These are phyloP conservation scores for Candidula unifasciata DNA, from an alignment of 2,888 invertebrate genomes.

Conservation along the genomic window DNA sequence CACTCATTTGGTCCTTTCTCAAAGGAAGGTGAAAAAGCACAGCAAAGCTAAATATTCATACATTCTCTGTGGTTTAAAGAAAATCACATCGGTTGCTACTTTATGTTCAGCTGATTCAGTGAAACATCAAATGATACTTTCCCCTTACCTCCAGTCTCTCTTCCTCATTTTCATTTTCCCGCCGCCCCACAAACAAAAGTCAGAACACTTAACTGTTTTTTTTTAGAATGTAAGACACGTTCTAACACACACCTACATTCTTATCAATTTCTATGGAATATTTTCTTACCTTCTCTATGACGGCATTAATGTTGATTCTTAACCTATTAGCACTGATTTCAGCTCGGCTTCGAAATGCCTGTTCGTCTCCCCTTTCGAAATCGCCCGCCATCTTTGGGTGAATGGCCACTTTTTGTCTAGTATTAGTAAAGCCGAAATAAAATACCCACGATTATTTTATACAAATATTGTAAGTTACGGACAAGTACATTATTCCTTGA, in stretches of 20 bases:
- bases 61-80: too few relatives aligned
- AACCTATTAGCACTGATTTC: slow-evolving; percentile 21
- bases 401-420: not conserved
- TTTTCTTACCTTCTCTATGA: slow-evolving; percentile 31
- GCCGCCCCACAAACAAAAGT: not conserved
- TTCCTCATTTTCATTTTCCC: not conserved
- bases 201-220: too few relatives aligned
- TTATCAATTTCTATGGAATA: not conserved
- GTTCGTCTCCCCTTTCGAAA: not conserved
- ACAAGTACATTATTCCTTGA: too few relatives aligned
- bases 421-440: too few relatives aligned
- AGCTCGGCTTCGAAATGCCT: not conserved
- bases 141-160: too few relatives aligned
- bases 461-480: too few relatives aligned
- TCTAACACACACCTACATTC: not conserved
- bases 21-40: too few relatives aligned
- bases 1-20: too few relatives aligned
- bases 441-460: too few relatives aligned
- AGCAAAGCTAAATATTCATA: too few relatives aligned
- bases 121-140: not conserved
- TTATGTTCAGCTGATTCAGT: too few relatives aligned
- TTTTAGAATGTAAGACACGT: not conserved
- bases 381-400: slow-evolving; percentile 40
- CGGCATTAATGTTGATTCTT: slow-evolving; percentile 28
- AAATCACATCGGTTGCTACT: too few relatives aligned